These are phyloP conservation scores for Acropora tenuis DNA, from an alignment of 64 coral and sea anemone species.

Conservation along the genomic window DNA sequence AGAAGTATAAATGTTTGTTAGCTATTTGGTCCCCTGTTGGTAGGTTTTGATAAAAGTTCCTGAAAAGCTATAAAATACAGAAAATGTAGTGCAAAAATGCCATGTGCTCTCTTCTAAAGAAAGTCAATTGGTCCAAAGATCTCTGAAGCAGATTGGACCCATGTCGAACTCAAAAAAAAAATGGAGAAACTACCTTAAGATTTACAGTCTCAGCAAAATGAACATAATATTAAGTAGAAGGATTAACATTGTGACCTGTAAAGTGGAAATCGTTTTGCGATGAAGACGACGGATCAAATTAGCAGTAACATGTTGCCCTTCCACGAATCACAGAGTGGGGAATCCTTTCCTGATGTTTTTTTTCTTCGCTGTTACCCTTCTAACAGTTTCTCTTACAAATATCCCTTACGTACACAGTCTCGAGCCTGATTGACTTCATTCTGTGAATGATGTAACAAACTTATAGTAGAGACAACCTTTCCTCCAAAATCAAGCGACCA, in stretches of 20 bases:
- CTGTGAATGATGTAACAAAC: background rate
- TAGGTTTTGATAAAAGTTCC: background rate
- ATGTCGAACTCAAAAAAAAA: background rate
- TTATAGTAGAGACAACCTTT: background rate
- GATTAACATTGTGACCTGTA: slow-evolving; percentile 54
- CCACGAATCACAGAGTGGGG: background rate
- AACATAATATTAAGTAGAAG: background rate
- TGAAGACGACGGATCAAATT: background rate
- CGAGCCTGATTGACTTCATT: background rate
- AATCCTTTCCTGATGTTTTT: background rate
- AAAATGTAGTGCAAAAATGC: no score
- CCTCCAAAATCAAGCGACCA: slow-evolving; percentile 1
- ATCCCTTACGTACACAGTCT: background rate
- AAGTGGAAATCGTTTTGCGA: slow-evolving; percentile 38
- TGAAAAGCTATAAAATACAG: background rate
- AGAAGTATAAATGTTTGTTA: background rate
- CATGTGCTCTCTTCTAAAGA: no score
- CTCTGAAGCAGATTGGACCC: background rate
- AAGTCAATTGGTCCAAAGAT: background rate
- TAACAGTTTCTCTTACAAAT: background rate
- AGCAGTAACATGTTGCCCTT: background rate
- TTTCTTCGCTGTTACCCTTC: background rate
- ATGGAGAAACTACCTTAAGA: background rate
- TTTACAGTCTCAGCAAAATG: background rate
- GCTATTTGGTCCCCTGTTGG: background rate